Evolutionary conservation across 2,888 invertebrate species (phyloP), one percentile per base, ranked within the genome.

Genomic region (Drosophila affinis): DNA sequence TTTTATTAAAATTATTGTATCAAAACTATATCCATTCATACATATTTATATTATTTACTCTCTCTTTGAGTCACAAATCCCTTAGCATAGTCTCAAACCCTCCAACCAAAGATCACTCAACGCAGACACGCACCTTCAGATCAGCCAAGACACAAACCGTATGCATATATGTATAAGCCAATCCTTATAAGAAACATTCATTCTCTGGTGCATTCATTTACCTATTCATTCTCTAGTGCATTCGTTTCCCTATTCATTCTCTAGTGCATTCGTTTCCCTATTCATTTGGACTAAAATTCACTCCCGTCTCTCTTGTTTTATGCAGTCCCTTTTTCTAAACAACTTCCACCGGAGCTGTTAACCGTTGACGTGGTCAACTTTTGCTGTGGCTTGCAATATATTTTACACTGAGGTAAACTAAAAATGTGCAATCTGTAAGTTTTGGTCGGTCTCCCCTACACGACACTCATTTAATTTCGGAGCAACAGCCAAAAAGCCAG

Each of bases 381-480:
- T 39, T 9, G 10, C 10, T 18, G 24, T 39, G 18, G 5, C 10
- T 9, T 18, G 14, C 9, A 52, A 52, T 59, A 62, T 49, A 61
- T 61, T 49, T 32, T 21, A 62, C 21, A 29, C 17, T 10, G 21
- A 44, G 44, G 39, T 21, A 17, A 44, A 21, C 29, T 45, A 44
- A n/a, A 54, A 51, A 67, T 29, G 39, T 10, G 17, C 12, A 51
- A 51, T 34, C 45, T 64, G 49, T 18, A 49, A 39, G 14, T 54
- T 44, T 48, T 65, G 49, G 39, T 39, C 9, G 49, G 44, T 45
- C 39, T 44, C 10, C 24, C 44, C 44, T 18, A 4, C 27, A 18
- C 32, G 14, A 3, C 32, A 18, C 24, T 64, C 65, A 51, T 65
- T 65, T 65, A 65, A 65, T 65, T 65, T 27, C 44, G 18, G n/a